These are phyloP conservation scores for Scaptomyza graminum DNA, from an alignment of 1,140 invertebrate species.

Conservation along the genomic window DNA sequence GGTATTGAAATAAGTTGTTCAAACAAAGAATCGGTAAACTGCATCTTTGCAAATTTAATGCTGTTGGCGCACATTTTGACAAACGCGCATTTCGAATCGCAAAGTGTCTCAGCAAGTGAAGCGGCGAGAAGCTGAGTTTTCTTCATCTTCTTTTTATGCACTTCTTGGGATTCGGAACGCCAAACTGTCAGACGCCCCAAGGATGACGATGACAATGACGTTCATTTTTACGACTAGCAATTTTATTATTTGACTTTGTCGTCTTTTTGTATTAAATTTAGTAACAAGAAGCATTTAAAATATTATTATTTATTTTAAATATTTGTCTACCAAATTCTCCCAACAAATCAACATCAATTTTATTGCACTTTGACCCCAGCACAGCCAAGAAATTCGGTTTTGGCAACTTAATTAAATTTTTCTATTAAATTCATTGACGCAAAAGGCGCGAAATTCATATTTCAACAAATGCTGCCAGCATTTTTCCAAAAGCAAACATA, in stretches of 20 bases:
- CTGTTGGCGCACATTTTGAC: constrained; percentile 71
- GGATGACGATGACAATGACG: constrained; percentile 8
- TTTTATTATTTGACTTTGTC: background rate
- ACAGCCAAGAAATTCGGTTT: constrained; percentile 1
- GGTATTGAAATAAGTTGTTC: constrained; percentile 1
- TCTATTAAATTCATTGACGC: constrained; percentile 15
- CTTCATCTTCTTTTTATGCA: background rate
- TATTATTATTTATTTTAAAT: no score
- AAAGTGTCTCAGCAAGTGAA: background rate
- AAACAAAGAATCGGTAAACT: background rate
- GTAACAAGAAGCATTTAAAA: no score
- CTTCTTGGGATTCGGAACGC: constrained; percentile 13
- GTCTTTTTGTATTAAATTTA: no score
- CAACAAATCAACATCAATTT: background rate
- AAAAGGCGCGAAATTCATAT: background rate
- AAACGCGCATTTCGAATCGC: constrained; percentile 8
- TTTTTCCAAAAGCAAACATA: background rate
- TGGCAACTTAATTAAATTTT: constrained; percentile 40
- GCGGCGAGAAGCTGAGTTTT: background rate
- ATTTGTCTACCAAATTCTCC: no score
- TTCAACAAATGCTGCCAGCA: background rate
- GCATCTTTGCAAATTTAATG: constrained; percentile 59
- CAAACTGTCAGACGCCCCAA: constrained; percentile 35
- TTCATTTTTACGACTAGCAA: background rate
- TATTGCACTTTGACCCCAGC: background rate